phyloP scores from a whole-genome alignment of 1,140 invertebrate genomes.

The Cherax destructor region DNA sequence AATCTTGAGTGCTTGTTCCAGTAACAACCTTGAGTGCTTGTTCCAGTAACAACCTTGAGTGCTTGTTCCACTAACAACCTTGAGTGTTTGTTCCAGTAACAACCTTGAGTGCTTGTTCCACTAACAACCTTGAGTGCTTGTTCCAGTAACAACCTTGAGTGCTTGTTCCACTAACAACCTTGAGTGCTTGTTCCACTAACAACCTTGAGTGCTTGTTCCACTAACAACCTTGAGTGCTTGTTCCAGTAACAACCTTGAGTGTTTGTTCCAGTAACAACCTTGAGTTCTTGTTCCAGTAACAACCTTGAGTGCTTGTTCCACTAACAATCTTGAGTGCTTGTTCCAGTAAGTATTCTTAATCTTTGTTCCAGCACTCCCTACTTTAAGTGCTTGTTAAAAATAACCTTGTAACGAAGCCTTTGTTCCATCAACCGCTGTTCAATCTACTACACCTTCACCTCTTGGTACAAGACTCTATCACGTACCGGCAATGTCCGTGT shows the following conservation, averaged over 20 bases:
- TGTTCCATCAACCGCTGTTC: neutral
- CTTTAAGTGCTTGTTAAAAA: neutral
- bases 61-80: neutral
- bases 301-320: neutral
- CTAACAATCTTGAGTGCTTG: neutral
- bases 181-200: neutral
- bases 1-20: neutral
- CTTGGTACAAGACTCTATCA: too few relatives aligned
- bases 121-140: too few relatives aligned
- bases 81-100: neutral
- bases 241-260: neutral
- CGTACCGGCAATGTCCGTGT: too few relatives aligned
- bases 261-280: too few relatives aligned
- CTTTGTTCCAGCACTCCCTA: neutral
- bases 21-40: neutral
- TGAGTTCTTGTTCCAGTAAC: too few relatives aligned
- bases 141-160: neutral
- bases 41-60: neutral
- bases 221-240: neutral
- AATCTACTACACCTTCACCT: too few relatives aligned
- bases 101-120: neutral
- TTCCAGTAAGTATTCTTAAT: neutral
- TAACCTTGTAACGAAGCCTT: too few relatives aligned
- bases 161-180: neutral
- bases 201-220: neutral